These are phyloP conservation scores for Sarotherodon lohbergeri DNA, from an alignment of 2,113 vertebrate genomes.

Conservation along the genomic window DNA sequence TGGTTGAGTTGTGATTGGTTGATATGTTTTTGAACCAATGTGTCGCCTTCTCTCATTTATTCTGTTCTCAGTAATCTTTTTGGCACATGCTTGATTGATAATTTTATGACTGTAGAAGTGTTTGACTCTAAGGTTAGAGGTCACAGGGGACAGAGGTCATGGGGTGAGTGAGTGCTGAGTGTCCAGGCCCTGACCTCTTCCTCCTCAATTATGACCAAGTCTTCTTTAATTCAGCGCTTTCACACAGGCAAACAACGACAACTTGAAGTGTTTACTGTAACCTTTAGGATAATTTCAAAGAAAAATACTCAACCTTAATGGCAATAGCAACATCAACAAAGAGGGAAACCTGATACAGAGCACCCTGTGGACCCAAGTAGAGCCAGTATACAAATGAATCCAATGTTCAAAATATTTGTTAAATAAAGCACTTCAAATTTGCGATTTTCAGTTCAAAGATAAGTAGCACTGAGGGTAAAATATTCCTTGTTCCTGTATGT, in stretches of 20 bases:
- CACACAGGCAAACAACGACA: background rate
- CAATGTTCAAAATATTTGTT: background rate
- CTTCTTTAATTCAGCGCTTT: background rate
- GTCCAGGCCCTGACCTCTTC: slow-evolving; percentile 13
- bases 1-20: background rate
- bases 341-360: background rate
- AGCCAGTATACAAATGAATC: background rate
- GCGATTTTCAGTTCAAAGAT: background rate
- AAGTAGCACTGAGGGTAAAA: background rate
- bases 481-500: background rate
- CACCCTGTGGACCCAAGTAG: background rate
- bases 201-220: slow-evolving; percentile 23
- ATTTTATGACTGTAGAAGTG: background rate
- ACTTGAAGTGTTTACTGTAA: background rate
- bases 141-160: slow-evolving; percentile 12
- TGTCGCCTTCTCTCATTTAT: background rate
- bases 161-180: background rate
- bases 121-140: slow-evolving; percentile 4
- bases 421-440: background rate
- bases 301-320: background rate
- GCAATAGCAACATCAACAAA: background rate
- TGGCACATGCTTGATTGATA: slow-evolving; percentile 27
- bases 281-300: background rate
- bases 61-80: background rate
- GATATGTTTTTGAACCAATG: background rate